Percentiles rank a stretch among this genome's conserved stretches.
Conservation (phyloP, 2,797 vertebrate species). For the Cyprinodon diabolis region DNA sequence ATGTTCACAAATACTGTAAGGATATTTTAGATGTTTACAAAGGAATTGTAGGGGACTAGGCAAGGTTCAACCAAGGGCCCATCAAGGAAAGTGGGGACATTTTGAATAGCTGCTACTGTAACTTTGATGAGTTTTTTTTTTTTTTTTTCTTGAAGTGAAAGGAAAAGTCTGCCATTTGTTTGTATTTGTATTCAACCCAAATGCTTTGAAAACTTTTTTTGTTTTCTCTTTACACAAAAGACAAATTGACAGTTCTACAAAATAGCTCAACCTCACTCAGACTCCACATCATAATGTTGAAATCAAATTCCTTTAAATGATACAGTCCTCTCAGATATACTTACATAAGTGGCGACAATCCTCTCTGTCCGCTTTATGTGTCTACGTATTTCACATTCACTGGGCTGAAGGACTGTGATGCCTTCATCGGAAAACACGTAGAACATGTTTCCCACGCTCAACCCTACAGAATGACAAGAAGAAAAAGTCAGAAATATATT, state of each 20-base stretch:
- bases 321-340: constrained; percentile 40
- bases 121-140: not conserved
- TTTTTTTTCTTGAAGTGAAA: not conserved
- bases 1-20: no score
- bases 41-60: no score
- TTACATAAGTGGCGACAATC: constrained; percentile 90
- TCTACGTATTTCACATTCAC: constrained; percentile 91
- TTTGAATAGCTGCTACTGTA: not conserved
- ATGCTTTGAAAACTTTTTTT: no score
- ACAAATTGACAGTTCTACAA: no score
- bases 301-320: not conserved
- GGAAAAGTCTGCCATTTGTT: not conserved
- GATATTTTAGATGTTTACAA: no score
- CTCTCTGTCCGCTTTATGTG: constrained; percentile 88
- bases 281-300: no score
- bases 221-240: no score
- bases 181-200: not conserved
- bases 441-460: constrained; percentile 97
- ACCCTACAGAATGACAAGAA: constrained; percentile 74
- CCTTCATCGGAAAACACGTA: constrained; percentile 95
- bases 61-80: no score
- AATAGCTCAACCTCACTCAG: no score
- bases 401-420: constrained; percentile 89
- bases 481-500: not conserved
- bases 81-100: no score